Evolutionary conservation across 2,113 vertebrate species (phyloP).

Genomic region (Petaurus breviceps): DNA sequence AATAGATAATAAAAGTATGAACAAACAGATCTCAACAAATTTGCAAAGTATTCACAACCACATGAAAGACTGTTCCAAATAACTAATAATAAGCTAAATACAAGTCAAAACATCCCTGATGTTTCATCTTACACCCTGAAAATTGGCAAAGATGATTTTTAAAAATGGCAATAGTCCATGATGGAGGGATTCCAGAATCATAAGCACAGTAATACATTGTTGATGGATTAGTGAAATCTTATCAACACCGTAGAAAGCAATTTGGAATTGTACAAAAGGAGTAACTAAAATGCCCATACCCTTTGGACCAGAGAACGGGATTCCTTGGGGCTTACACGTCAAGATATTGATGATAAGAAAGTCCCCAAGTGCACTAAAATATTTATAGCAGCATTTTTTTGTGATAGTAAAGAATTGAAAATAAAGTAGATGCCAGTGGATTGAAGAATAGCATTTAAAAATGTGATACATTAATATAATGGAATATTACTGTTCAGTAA

Average conservation of each 20-base stretch:
- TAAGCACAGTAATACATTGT: not conserved
- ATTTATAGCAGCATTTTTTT: not conserved
- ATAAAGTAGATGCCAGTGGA: not conserved
- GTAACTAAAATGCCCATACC: not conserved
- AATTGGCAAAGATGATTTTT: not conserved
- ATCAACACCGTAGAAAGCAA: not conserved
- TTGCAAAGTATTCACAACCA: not conserved
- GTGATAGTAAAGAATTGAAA: not conserved
- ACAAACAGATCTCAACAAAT: not conserved
- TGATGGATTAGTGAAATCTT: not conserved
- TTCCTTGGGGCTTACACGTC: not conserved
- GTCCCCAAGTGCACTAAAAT: not conserved
- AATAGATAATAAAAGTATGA: not conserved
- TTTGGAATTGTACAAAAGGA: not conserved
- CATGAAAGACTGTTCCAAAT: not conserved
- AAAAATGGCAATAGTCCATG: not conserved
- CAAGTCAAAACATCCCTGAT: no score
- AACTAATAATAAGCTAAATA: not conserved
- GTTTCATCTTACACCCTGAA: not conserved
- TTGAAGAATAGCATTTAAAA: not conserved
- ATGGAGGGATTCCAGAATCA: not conserved
- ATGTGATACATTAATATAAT: not conserved
- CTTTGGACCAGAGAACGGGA: not conserved
- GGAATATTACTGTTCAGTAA: not conserved
- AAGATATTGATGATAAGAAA: not conserved